Percentiles rank a stretch among this genome's conserved stretches.
phyloP scores from a whole-genome alignment of 2,888 invertebrate genomes.

The Cosmia trapezina region DNA sequence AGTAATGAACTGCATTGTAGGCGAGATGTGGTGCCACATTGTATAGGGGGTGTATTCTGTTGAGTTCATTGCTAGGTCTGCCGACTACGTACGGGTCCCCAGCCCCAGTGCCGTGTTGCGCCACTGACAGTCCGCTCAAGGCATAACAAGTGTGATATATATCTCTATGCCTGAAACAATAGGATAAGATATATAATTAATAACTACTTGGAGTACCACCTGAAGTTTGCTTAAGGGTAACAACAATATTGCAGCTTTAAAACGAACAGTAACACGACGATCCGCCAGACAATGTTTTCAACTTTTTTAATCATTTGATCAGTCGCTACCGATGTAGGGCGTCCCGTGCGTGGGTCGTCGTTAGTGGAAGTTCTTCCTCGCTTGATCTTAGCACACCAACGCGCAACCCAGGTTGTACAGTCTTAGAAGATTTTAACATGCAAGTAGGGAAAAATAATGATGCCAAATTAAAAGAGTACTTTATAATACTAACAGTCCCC shows the following conservation, averaged over 20 bases:
- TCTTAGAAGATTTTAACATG: too few relatives aligned
- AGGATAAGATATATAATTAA: neutral
- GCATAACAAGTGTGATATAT: constrained; percentile 99
- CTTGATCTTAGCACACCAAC: too few relatives aligned
- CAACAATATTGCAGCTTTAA: neutral
- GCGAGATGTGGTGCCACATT: constrained; percentile 93
- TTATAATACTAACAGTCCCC: too few relatives aligned
- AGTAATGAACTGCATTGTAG: constrained; percentile 88
- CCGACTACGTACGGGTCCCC: constrained; percentile 91
- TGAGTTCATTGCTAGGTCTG: constrained; percentile 92
- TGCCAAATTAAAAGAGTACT: too few relatives aligned
- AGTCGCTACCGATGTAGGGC: too few relatives aligned
- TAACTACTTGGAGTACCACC: neutral
- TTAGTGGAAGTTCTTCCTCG: too few relatives aligned
- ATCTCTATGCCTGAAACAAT: constrained; percentile 93
- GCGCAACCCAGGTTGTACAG: too few relatives aligned
- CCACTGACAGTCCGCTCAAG: constrained; percentile 97
- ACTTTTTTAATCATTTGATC: too few relatives aligned
- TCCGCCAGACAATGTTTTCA: too few relatives aligned
- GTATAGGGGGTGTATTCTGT: constrained; percentile 95
- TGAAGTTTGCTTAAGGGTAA: neutral
- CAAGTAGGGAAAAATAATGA: too few relatives aligned
- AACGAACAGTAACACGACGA: too few relatives aligned
- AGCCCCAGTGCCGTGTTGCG: constrained; percentile 93
- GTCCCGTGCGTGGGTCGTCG: too few relatives aligned